Evolutionary conservation across 2,888 invertebrate species (phyloP).

Genomic region (Tenthredo notha): DNA sequence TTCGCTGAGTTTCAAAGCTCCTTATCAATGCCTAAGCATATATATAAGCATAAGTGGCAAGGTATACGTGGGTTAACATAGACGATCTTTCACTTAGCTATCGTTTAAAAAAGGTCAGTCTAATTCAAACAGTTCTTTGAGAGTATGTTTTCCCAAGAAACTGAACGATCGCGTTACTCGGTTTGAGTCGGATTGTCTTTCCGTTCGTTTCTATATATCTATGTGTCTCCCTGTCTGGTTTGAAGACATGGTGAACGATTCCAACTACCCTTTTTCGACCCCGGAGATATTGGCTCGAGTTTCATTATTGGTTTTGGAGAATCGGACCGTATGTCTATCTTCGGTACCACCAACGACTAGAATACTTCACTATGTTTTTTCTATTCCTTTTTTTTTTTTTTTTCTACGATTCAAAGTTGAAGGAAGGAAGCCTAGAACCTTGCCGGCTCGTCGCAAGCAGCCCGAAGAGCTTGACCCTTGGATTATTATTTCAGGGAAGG

Average conservation of each 20-base stretch:
- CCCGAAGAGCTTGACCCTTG: conserved; percentile 38
- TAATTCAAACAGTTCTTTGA: conserved; percentile 64
- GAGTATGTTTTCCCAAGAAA: conserved; percentile 64
- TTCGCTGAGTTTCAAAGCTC: neutral
- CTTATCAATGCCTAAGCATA: neutral
- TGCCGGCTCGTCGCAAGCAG: neutral
- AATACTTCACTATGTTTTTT: conserved; percentile 2
- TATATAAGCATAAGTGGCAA: neutral
- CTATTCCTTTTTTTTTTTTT: neutral
- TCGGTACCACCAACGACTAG: conserved; percentile 23
- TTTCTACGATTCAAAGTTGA: conserved; percentile 2
- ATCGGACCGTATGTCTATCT: conserved; percentile 19
- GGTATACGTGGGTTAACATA: conserved; percentile 34
- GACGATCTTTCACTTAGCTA: conserved; percentile 45
- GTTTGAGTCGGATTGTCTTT: conserved; percentile 29
- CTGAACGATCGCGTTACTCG: conserved; percentile 65
- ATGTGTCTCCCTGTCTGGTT: conserved; percentile 28
- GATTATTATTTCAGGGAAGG: conserved; percentile 47
- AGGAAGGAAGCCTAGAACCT: neutral
- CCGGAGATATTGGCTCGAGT: conserved; percentile 32
- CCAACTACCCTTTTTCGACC: conserved; percentile 3
- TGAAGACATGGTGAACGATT: neutral
- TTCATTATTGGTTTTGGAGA: conserved; percentile 44
- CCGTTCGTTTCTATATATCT: neutral
- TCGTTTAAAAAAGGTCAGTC: conserved; percentile 60